Evolutionary conservation across 2,888 invertebrate species (phyloP).

Genomic region (Heliconius cydno): DNA sequence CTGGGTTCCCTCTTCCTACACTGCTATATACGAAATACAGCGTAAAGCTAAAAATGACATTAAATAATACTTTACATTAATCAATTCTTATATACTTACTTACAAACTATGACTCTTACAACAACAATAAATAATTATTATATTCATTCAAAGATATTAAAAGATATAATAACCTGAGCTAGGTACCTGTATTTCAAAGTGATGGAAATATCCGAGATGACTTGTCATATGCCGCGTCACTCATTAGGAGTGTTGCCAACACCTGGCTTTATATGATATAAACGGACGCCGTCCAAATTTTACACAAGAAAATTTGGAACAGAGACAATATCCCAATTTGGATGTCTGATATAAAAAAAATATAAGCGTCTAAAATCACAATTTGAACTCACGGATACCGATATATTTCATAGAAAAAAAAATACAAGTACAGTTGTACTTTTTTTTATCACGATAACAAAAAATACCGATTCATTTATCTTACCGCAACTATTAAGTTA

Average conservation of each 20-base stretch:
- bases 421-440: no score
- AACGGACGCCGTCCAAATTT: constrained; percentile 41
- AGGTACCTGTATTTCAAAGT: constrained; percentile 20
- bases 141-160: neutral
- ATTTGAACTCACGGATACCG: neutral
- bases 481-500: neutral
- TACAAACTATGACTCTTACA: neutral
- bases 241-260: constrained; percentile 40
- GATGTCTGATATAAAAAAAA: constrained; percentile 28
- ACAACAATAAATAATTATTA: neutral
- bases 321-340: constrained; percentile 43
- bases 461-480: neutral
- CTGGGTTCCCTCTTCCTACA: neutral
- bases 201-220: constrained; percentile 32
- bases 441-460: neutral
- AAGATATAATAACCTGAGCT: neutral
- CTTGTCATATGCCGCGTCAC: constrained; percentile 33
- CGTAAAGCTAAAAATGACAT: neutral
- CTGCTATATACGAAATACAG: neutral
- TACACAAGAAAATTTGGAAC: constrained; percentile 39
- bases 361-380: neutral
- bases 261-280: constrained; percentile 36
- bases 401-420: no score
- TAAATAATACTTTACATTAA: neutral
- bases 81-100: neutral